Percentiles rank a stretch among this genome's conserved stretches.
phyloP scores from a whole-genome alignment of 2,113 vertebrate species.

The Burhinus bistriatus region DNA sequence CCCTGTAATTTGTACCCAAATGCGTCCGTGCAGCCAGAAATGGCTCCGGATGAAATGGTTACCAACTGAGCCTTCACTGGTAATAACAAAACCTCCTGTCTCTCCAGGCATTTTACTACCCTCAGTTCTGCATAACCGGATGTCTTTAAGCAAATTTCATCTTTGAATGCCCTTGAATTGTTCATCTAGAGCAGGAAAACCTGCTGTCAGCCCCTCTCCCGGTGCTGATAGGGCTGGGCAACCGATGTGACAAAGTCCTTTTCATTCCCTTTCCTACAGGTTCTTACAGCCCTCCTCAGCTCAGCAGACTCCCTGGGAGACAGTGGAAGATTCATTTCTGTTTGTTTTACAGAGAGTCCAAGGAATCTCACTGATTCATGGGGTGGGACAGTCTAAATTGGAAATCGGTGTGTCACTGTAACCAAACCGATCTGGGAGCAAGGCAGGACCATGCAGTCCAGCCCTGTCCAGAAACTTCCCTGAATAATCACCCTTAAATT shows the following conservation, averaged over 20 bases:
- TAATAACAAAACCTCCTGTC: background rate
- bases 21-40: background rate
- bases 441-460: background rate
- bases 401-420: background rate
- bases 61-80: background rate
- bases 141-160: constrained; percentile 15
- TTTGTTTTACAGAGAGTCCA: background rate
- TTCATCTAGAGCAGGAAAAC: constrained; percentile 26
- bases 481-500: background rate
- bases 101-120: background rate
- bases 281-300: background rate
- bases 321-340: background rate
- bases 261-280: background rate
- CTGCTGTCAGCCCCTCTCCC: background rate
- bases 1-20: constrained; percentile 42
- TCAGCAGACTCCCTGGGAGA: background rate
- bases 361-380: constrained; percentile 25
- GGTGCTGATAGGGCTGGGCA: background rate
- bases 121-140: background rate
- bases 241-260: background rate
- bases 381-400: constrained; percentile 23
- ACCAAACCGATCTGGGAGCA: background rate
- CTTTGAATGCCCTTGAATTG: constrained; percentile 17
- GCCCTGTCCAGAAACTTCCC: background rate
- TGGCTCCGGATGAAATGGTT: background rate